These are phyloP conservation scores for Plebejus anna DNA, from an alignment of 2,888 invertebrate genomes.

Conservation along the genomic window DNA sequence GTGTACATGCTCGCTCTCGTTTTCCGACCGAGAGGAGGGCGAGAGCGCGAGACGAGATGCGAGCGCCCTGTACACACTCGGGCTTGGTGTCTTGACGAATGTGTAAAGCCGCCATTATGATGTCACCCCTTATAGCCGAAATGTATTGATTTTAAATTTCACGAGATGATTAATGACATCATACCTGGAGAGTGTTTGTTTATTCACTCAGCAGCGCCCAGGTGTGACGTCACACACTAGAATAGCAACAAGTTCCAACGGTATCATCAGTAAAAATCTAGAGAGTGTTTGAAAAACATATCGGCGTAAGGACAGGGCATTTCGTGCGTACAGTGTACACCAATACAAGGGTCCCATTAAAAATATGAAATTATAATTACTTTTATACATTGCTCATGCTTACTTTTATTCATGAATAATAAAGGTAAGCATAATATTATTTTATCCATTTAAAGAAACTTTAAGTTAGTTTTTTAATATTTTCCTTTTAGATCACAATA, in stretches of 20 bases:
- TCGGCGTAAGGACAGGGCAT: too few species aligned
- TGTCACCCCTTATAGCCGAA: not conserved
- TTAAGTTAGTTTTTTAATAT: too few species aligned
- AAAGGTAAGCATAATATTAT: too few species aligned
- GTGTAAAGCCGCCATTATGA: not conserved
- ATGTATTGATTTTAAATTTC: slow-evolving; percentile 4
- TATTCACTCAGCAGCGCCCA: slow-evolving; percentile 23
- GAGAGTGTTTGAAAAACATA: not conserved
- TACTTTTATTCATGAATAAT: too few species aligned
- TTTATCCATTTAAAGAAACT: too few species aligned
- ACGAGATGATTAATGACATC: slow-evolving; percentile 18
- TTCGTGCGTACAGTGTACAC: not conserved
- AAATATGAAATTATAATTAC: too few species aligned
- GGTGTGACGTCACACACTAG: slow-evolving; percentile 12
- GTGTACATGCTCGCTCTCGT: too few species aligned
- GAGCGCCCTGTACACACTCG: not conserved
- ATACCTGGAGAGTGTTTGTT: slow-evolving; percentile 27
- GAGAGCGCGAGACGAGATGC: too few species aligned
- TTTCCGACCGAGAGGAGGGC: too few species aligned
- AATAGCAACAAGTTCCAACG: slow-evolving; percentile 1
- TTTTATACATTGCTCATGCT: too few species aligned
- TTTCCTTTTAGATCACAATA: too few species aligned
- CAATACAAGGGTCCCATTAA: not conserved
- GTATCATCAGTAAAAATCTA: not conserved
- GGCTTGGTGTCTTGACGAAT: not conserved